phyloP scores from a whole-genome alignment of 2,888 invertebrate genomes.

The Hoplodrina ambigua region DNA sequence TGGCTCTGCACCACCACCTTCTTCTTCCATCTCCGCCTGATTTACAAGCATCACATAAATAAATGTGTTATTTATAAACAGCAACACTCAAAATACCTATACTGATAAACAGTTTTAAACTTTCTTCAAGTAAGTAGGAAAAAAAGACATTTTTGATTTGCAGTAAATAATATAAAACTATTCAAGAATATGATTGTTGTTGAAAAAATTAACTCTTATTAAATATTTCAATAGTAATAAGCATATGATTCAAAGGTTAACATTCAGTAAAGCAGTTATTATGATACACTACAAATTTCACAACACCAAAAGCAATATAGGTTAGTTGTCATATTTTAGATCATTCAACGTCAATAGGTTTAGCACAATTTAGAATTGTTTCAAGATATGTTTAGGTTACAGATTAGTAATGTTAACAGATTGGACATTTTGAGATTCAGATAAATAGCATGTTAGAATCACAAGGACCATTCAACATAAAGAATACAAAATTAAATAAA shows the following conservation, averaged over 20 bases:
- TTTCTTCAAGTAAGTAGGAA: neutral
- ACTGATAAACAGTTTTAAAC: neutral
- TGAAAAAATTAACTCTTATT: constrained; percentile 29
- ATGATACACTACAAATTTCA: constrained; percentile 53
- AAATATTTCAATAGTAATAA: constrained; percentile 35
- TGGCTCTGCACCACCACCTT: constrained; percentile 85
- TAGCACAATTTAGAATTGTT: constrained; percentile 40
- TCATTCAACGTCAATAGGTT: constrained; percentile 42
- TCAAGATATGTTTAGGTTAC: constrained; percentile 46
- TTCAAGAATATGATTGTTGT: neutral
- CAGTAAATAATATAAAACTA: constrained; percentile 16
- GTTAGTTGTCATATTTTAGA: constrained; percentile 59
- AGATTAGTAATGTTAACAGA: constrained; percentile 71
- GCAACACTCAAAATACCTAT: neutral
- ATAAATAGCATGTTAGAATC: constrained; percentile 84
- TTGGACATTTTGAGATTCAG: constrained; percentile 60
- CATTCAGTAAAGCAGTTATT: constrained; percentile 52
- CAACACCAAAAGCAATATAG: constrained; percentile 59
- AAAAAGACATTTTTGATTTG: constrained; percentile 13
- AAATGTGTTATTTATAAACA: neutral
- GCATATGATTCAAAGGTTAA: constrained; percentile 42
- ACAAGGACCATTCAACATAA: constrained; percentile 90
- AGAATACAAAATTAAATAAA: constrained; percentile 76
- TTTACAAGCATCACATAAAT: constrained; percentile 44
- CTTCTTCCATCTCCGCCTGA: constrained; percentile 90